Conservation (phyloP, 2,888 invertebrate genomes). For the Epistrophe eligans region DNA sequence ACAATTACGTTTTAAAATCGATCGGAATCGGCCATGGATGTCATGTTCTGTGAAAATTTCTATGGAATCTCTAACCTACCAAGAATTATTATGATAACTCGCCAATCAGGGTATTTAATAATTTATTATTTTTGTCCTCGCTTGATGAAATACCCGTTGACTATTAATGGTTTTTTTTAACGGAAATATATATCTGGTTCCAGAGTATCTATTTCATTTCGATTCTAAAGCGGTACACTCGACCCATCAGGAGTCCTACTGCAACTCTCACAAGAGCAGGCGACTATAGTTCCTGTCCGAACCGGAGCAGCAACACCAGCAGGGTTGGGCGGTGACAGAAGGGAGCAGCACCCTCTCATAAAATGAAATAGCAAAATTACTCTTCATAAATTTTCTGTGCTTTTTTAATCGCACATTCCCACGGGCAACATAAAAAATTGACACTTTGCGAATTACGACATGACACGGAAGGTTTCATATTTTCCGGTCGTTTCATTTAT, state of each 20-base stretch:
- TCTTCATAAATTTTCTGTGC: conserved; percentile 67
- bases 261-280: background rate
- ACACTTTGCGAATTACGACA: conserved; percentile 69
- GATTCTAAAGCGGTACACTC: background rate
- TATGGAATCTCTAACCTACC: conserved; percentile 4
- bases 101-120: conserved; percentile 16
- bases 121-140: conserved; percentile 31
- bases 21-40: conserved; percentile 39
- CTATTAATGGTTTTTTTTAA: conserved; percentile 3
- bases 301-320: background rate
- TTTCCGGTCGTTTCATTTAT: conserved; percentile 65
- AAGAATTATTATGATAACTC: conserved; percentile 11
- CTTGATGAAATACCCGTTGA: background rate
- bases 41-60: background rate
- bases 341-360: conserved; percentile 31
- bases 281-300: conserved; percentile 8
- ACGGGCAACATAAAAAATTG: conserved; percentile 69
- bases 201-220: conserved; percentile 22
- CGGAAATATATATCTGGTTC: conserved; percentile 43
- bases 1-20: conserved; percentile 52
- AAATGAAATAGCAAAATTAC: conserved; percentile 59
- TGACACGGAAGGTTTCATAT: conserved; percentile 69
- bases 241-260: background rate
- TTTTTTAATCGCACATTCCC: conserved; percentile 68
- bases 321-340: background rate